These are phyloP conservation scores for Hippocampus barbouri DNA, from an alignment of 2,113 vertebrate genomes.

Conservation along the genomic window DNA sequence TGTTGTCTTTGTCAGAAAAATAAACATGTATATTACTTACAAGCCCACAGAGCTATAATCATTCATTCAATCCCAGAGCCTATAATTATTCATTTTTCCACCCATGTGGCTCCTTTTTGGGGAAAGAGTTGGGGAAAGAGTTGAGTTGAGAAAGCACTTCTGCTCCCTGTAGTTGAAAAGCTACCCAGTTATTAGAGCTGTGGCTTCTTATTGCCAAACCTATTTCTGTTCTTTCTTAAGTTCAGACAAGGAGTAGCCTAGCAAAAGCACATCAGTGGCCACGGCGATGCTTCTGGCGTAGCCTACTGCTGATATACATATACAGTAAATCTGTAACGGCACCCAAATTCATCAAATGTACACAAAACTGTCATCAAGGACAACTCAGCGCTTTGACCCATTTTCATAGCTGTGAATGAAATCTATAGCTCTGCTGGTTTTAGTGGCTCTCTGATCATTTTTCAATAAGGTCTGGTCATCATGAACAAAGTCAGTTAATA, in stretches of 20 bases:
- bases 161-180: slow-evolving; percentile 66
- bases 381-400: background rate
- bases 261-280: slow-evolving; percentile 17
- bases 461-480: slow-evolving; percentile 23
- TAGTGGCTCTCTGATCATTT: slow-evolving; percentile 24
- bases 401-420: slow-evolving; percentile 2
- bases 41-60: slow-evolving; percentile 63
- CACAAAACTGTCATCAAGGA: slow-evolving; percentile 18
- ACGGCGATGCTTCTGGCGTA: background rate
- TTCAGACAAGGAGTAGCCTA: slow-evolving; percentile 34
- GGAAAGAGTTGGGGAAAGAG: slow-evolving; percentile 25
- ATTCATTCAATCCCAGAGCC: slow-evolving; percentile 64
- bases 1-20: slow-evolving; percentile 49
- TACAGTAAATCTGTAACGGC: background rate
- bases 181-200: slow-evolving; percentile 70
- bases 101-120: slow-evolving; percentile 59
- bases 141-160: slow-evolving; percentile 21
- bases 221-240: slow-evolving; percentile 20
- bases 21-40: slow-evolving; percentile 62
- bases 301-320: background rate
- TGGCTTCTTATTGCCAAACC: slow-evolving; percentile 62
- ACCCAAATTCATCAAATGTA: slow-evolving; percentile 10
- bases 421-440: slow-evolving; percentile 5
- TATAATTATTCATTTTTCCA: slow-evolving; percentile 74
- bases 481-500: background rate